Evolutionary conservation across 2,113 vertebrate genomes (phyloP), one percentile per base, ranked within the genome.

Genomic region (Prinia subflava): DNA sequence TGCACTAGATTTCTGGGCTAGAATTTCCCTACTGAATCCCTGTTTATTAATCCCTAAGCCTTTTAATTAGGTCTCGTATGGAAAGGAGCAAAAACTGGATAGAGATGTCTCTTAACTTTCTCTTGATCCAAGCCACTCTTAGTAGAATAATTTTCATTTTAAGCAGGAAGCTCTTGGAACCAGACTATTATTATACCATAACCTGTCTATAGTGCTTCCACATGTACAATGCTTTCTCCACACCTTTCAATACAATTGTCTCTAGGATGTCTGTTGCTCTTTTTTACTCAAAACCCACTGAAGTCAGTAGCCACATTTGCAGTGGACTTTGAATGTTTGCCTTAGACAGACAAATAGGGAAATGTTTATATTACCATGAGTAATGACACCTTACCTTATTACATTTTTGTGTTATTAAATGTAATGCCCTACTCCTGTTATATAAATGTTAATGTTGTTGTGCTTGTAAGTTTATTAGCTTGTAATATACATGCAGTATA

Each of bases 121-220:
- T 92, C 46, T 93, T 85, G 25, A 93, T 68, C 49, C 23, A 65
- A 69, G 37, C n/a, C 31, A 80, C n/a, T 76, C 37, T 56, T 71
- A 60, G 52, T 49, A 94, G 46, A 70, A 35, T 74, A 74, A 94
- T 92, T 93, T 95, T 86, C 31, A 69, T 85, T 50, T 94, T 71
- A 75, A 86, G 15, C 74, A 90, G 85, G 74, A 91, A 76, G 63
- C 25, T 85, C 57, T 95, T 90, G 81, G 57, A 94, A 82, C n/a
- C 25, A 91, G 57, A 44, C 22, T 76, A 8, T 89, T 90, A 60
- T 56, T 89, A 28, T 65, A 13, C 37, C 9, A 7, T 69, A 90
- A 92, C 2, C 23, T 73, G 28, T 41, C 84, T 80, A 3, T 62
- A 85, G 33, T 73, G 22, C 70, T 90, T 87, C 67, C 55, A 41